These are phyloP conservation scores for Stenopsyche tienmushanensis DNA, from an alignment of 1,140 invertebrate species.

Conservation along the genomic window DNA sequence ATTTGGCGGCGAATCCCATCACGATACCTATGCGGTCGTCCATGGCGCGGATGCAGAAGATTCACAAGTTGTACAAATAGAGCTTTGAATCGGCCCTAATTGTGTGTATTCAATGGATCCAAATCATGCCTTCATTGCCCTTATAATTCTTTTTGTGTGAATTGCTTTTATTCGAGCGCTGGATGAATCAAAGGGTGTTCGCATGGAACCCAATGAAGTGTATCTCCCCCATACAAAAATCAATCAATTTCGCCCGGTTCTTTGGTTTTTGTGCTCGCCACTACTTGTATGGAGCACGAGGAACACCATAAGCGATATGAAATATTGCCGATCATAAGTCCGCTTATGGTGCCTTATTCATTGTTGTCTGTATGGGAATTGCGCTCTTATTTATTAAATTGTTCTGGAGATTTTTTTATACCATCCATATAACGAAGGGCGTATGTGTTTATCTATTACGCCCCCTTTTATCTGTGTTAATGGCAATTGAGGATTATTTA, in stretches of 20 bases:
- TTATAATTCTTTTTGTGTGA: background rate
- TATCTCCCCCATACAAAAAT: constrained; percentile 14
- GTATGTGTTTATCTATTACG: too few species aligned
- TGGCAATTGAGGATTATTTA: too few species aligned
- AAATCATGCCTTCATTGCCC: constrained; percentile 8
- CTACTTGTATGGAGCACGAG: too few species aligned
- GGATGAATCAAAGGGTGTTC: background rate
- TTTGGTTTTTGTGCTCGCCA: too few species aligned
- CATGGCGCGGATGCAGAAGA: background rate
- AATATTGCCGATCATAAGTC: too few species aligned
- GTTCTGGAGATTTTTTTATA: too few species aligned
- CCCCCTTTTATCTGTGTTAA: too few species aligned
- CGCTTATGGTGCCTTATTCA: too few species aligned
- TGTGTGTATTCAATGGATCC: constrained; percentile 9
- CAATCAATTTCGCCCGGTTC: constrained; percentile 8
- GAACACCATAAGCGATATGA: too few species aligned
- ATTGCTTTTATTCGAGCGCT: constrained; percentile 4
- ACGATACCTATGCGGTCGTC: background rate
- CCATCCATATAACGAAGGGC: too few species aligned
- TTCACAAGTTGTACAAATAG: background rate
- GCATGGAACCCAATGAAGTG: constrained; percentile 6
- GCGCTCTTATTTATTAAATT: background rate
- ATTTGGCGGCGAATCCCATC: too few species aligned
- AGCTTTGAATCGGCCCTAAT: background rate
- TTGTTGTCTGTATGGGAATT: too few species aligned